Evolutionary conservation across 2,113 vertebrate species (phyloP).

Genomic region (Oryzias woworae): DNA sequence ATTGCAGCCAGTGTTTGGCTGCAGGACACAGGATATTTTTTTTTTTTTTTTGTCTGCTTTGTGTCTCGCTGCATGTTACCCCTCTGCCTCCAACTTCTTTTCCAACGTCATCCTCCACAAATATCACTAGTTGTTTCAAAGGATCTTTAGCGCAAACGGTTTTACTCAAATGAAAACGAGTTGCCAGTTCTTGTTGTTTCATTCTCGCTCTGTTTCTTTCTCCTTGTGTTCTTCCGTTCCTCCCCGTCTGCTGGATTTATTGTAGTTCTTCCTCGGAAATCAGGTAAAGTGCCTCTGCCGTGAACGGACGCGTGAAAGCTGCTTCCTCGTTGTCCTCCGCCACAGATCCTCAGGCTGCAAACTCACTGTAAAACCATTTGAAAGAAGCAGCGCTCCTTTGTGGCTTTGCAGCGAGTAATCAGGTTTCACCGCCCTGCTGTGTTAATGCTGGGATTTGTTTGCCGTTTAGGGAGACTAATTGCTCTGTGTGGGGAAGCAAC

Average conservation of each 20-base stretch:
- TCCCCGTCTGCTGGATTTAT: slow-evolving; percentile 78
- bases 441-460: slow-evolving; percentile 60
- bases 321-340: slow-evolving; percentile 45
- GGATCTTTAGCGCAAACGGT: too few species aligned
- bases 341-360: slow-evolving; percentile 6
- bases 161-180: neutral
- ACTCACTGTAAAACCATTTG: neutral
- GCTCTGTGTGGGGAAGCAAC: slow-evolving; percentile 41
- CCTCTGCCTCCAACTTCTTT: neutral
- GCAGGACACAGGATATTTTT: slow-evolving; percentile 45
- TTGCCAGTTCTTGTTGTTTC: slow-evolving; percentile 67
- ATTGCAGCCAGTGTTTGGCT: slow-evolving; percentile 26
- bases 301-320: slow-evolving; percentile 61
- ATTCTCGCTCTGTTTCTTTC: slow-evolving; percentile 68
- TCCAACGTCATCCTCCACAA: neutral
- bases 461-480: slow-evolving; percentile 48
- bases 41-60: slow-evolving; percentile 22
- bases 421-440: slow-evolving; percentile 56
- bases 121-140: neutral
- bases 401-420: slow-evolving; percentile 51
- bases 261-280: slow-evolving; percentile 99
- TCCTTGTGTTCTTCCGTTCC: slow-evolving; percentile 74
- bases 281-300: slow-evolving; percentile 89
- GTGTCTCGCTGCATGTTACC: slow-evolving; percentile 33
- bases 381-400: slow-evolving; percentile 29